phyloP scores from a whole-genome alignment of 2,113 vertebrate species.

The Pangasianodon hypophthalmus region DNA sequence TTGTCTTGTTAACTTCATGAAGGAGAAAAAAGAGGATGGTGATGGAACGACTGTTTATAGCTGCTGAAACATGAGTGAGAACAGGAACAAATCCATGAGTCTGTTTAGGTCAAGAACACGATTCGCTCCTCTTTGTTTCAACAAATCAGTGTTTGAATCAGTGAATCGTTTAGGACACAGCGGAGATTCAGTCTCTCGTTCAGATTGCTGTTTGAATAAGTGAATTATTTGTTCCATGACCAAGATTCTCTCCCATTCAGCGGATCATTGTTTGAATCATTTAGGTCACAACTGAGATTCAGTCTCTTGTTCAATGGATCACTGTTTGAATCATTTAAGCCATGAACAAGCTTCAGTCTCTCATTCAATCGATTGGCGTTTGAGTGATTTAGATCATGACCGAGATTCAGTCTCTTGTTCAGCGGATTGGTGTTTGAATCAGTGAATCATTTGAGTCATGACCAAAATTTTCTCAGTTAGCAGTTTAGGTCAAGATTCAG shows the following conservation, averaged over 20 bases:
- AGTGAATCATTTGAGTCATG: not conserved
- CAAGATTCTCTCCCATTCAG: not conserved
- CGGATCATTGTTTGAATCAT: not conserved
- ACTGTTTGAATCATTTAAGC: not conserved
- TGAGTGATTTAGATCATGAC: not conserved
- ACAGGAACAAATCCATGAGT: not conserved
- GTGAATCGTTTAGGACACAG: not conserved
- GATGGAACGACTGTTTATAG: not conserved
- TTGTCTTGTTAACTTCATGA: too few species aligned
- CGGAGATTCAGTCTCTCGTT: too few species aligned
- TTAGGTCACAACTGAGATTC: not conserved
- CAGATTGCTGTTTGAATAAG: not conserved
- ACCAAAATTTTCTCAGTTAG: not conserved
- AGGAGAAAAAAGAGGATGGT: not conserved
- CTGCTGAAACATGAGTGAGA: not conserved
- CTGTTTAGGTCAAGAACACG: not conserved
- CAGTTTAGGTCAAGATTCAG: not conserved
- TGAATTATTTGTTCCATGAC: not conserved
- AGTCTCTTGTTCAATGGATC: not conserved
- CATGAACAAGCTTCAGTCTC: not conserved
- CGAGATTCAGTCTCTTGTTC: not conserved
- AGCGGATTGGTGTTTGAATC: not conserved
- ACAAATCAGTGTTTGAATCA: not conserved
- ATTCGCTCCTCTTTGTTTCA: not conserved
- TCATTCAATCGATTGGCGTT: not conserved